phyloP scores from a whole-genome alignment of 1,140 invertebrate genomes.

The Cydia splendana region DNA sequence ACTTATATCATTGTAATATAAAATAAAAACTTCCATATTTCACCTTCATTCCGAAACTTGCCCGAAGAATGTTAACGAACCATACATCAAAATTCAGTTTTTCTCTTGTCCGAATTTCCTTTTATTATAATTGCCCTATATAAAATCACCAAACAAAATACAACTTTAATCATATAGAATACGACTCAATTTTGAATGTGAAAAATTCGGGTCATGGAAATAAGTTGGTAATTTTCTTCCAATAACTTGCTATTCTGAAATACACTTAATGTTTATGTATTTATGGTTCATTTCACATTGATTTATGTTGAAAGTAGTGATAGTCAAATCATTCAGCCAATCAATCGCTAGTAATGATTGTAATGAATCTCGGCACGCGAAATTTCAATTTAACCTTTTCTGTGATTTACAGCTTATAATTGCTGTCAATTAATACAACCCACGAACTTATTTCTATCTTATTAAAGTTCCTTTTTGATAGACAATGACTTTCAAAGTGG shows the following conservation, averaged over 20 bases:
- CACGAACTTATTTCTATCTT: background rate
- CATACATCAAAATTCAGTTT: conserved; percentile 21
- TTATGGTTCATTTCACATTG: background rate
- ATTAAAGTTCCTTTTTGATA: background rate
- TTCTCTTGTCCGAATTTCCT: background rate
- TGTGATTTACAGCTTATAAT: background rate
- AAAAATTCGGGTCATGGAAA: background rate
- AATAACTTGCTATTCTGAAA: conserved; percentile 2
- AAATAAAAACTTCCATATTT: background rate
- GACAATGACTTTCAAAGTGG: background rate
- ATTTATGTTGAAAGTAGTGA: background rate
- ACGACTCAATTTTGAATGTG: background rate
- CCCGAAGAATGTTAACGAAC: conserved; percentile 2
- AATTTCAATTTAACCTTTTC: conserved; percentile 14
- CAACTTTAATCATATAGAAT: background rate
- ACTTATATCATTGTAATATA: no score
- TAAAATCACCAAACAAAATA: background rate
- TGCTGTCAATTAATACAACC: background rate
- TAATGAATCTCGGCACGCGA: conserved; percentile 23
- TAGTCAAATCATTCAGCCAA: conserved; percentile 14
- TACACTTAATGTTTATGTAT: background rate
- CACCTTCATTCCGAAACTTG: background rate
- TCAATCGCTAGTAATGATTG: conserved; percentile 14
- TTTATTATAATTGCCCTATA: conserved; percentile 18
- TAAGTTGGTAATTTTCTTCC: background rate